Evolutionary conservation across 1,140 invertebrate species (phyloP).

Genomic region (Holotrichia oblita): DNA sequence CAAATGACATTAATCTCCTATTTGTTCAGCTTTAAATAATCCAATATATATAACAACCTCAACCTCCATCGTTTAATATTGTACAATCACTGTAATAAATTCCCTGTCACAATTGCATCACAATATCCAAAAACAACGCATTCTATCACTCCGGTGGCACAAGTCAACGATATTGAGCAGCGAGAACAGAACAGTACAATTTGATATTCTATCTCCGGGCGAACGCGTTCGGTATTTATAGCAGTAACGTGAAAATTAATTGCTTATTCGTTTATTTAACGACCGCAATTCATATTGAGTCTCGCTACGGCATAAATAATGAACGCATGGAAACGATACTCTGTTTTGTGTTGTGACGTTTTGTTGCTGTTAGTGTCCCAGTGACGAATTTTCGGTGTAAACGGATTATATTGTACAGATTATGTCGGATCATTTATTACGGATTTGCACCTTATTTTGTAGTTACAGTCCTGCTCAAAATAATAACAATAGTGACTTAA

Average conservation of each 20-base stretch:
- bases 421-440: constrained; percentile 18
- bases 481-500: neutral
- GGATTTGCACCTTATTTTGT: constrained; percentile 31
- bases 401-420: constrained; percentile 34
- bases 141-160: constrained; percentile 1
- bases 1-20: constrained; percentile 13
- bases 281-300: constrained; percentile 38
- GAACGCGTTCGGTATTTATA: constrained; percentile 27
- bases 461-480: neutral
- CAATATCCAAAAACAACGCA: neutral
- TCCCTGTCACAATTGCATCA: constrained; percentile 1
- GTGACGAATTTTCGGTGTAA: constrained; percentile 28
- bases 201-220: neutral
- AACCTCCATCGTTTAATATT: neutral
- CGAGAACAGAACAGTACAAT: neutral
- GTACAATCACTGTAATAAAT: neutral
- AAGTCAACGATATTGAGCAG: neutral
- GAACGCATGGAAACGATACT: constrained; percentile 28
- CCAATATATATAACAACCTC: neutral
- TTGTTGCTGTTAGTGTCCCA: constrained; percentile 20
- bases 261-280: constrained; percentile 40
- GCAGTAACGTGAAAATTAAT: constrained; percentile 33
- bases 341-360: constrained; percentile 25
- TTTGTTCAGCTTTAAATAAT: constrained; percentile 18
- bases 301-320: constrained; percentile 31